These are phyloP conservation scores for Oxyscelio sp. DNA, from an alignment of 2,888 invertebrate genomes.

Conservation along the genomic window DNA sequence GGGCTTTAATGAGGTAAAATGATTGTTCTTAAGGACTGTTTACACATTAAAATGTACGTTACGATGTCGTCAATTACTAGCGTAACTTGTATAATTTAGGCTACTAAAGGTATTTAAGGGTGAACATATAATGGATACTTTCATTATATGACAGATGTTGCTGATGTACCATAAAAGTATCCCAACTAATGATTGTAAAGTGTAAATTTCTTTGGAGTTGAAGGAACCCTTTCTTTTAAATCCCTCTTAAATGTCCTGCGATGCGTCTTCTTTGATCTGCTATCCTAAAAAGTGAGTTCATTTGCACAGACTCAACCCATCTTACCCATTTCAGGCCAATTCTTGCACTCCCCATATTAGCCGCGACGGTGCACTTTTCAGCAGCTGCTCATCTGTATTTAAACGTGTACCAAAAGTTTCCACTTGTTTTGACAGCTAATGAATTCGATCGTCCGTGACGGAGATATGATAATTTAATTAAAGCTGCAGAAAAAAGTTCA, in stretches of 20 bases:
- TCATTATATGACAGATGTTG: conserved; percentile 42
- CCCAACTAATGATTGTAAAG: conserved; percentile 46
- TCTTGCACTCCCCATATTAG: no score
- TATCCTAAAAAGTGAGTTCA: no score
- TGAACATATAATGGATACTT: conserved; percentile 41
- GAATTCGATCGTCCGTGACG: conserved; percentile 21
- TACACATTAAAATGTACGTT: conserved; percentile 43
- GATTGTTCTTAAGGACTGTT: conserved; percentile 41
- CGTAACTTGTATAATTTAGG: conserved; percentile 18
- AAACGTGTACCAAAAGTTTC: neutral
- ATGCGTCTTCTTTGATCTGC: no score
- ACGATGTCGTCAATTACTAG: conserved; percentile 39
- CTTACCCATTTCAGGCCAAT: no score
- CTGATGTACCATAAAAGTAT: conserved; percentile 39
- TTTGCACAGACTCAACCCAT: no score
- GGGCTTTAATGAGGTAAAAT: conserved; percentile 21
- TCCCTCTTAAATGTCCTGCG: no score
- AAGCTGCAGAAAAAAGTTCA: conserved; percentile 23
- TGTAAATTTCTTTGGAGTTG: conserved; percentile 26
- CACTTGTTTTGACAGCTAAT: conserved; percentile 49
- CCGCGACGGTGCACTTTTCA: no score
- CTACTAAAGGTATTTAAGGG: conserved; percentile 17
- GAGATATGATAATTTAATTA: conserved; percentile 48
- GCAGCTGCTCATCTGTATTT: no score
- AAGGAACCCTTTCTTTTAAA: conserved; percentile 3